A percentile compares a stretch with the other conserved stretches of the same genome.
phyloP scores from a whole-genome alignment of 2,888 invertebrate species.

The Cheilosia soror region DNA sequence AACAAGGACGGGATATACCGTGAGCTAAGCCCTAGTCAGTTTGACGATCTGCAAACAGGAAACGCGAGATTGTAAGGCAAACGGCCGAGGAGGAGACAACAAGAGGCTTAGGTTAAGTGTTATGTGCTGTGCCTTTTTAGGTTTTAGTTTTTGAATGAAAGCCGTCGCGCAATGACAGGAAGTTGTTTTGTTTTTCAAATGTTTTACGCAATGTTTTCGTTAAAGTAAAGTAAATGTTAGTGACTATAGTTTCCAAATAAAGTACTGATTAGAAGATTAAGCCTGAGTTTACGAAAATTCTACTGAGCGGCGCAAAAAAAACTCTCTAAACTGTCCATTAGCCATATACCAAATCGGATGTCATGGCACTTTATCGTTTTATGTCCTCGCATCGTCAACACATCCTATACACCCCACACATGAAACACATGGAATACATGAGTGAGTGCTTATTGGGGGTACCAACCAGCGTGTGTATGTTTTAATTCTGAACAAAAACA shows the following conservation, averaged over 20 bases:
- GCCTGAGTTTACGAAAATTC: constrained; percentile 13
- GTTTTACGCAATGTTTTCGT: constrained; percentile 39
- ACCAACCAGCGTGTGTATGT: constrained; percentile 12
- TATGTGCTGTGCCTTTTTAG: constrained; percentile 70
- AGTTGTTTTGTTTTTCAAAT: constrained; percentile 38
- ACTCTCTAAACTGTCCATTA: constrained; percentile 61
- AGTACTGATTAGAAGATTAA: constrained; percentile 72
- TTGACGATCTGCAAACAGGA: constrained; percentile 84
- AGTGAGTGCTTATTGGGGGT: neutral
- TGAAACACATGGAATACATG: neutral
- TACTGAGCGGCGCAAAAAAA: constrained; percentile 34
- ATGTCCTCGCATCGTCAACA: constrained; percentile 51
- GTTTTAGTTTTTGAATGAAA: constrained; percentile 38
- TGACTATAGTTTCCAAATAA: constrained; percentile 61
- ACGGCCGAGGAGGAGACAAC: neutral
- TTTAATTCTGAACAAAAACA: constrained; percentile 60
- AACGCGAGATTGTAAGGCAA: constrained; percentile 84
- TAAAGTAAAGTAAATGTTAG: constrained; percentile 33
- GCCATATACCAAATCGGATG: constrained; percentile 58
- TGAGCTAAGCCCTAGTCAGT: constrained; percentile 84
- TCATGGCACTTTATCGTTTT: constrained; percentile 66
- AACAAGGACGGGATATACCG: constrained; percentile 85
- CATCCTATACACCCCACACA: constrained; percentile 1
- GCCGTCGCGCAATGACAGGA: constrained; percentile 50
- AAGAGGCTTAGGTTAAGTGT: constrained; percentile 57